A percentile compares a stretch with the other conserved stretches of the same genome.
phyloP scores from a whole-genome alignment of 2,888 invertebrate genomes.

The Trichopoda pennipes region DNA sequence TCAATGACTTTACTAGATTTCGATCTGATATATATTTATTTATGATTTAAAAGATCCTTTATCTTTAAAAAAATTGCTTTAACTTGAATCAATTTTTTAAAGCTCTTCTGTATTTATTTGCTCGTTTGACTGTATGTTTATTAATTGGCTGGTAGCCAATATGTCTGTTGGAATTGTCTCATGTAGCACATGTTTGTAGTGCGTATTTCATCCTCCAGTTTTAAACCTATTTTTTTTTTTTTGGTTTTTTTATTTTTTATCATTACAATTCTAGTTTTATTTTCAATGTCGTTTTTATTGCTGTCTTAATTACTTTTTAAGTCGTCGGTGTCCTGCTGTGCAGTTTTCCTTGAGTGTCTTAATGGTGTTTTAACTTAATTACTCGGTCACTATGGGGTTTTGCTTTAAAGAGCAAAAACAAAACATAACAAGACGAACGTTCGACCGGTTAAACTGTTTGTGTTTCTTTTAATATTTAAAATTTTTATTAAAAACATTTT shows the following conservation, averaged over 20 bases:
- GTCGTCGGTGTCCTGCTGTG: slow-evolving; percentile 63
- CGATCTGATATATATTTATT: too few species aligned
- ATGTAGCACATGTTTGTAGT: slow-evolving; percentile 53
- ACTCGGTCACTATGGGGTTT: slow-evolving; percentile 62
- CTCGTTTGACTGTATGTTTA: slow-evolving; percentile 43
- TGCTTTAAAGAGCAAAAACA: not conserved
- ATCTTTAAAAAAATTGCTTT: too few species aligned
- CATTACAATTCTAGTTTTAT: slow-evolving; percentile 33
- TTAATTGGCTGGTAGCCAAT: slow-evolving; percentile 67
- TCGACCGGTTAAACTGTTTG: too few species aligned
- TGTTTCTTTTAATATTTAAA: not conserved
- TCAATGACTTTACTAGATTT: too few species aligned
- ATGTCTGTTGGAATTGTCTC: slow-evolving; percentile 61
- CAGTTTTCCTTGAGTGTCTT: slow-evolving; percentile 66
- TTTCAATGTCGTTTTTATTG: slow-evolving; percentile 17
- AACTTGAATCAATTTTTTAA: not conserved
- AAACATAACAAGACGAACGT: not conserved
- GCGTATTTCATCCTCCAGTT: slow-evolving; percentile 44
- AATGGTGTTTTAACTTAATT: slow-evolving; percentile 68
- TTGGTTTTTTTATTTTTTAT: slow-evolving; percentile 26
- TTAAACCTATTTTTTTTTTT: not conserved
- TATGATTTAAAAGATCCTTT: too few species aligned
- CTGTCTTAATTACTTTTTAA: slow-evolving; percentile 62
- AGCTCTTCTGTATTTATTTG: slow-evolving; percentile 21
- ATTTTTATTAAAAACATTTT: not conserved